phyloP scores from a whole-genome alignment of 2,888 invertebrate genomes.

The Drosophila pegasa region DNA sequence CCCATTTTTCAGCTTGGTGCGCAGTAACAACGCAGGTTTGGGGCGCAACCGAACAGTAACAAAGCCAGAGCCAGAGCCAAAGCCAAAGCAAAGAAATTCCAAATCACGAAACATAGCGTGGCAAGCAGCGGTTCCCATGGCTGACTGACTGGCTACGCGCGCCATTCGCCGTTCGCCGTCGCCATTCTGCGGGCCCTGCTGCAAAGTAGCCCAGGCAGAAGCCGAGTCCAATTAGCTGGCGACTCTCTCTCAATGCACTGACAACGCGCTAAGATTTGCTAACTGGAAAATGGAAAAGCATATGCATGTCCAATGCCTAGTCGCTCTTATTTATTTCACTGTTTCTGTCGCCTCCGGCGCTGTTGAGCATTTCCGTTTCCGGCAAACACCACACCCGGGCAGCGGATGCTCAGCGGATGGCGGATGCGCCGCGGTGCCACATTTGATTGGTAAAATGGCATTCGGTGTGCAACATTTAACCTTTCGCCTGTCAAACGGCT shows the following conservation, averaged over 20 bases:
- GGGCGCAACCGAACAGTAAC: constrained; percentile 3
- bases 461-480: constrained; percentile 71
- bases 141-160: constrained; percentile 9
- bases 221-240: constrained; percentile 50
- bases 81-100: constrained; percentile 18
- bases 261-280: constrained; percentile 49
- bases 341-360: constrained; percentile 30
- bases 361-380: constrained; percentile 74
- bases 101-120: constrained; percentile 81
- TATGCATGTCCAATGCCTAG: constrained; percentile 56
- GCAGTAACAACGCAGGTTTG: constrained; percentile 34
- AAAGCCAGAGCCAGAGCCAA: constrained; percentile 6
- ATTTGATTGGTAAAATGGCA: constrained; percentile 57
- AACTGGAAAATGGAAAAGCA: constrained; percentile 16
- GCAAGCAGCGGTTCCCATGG: constrained; percentile 67
- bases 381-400: constrained; percentile 33
- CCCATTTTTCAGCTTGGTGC: constrained; percentile 7
- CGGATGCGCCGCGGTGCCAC: constrained; percentile 61
- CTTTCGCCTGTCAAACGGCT: constrained; percentile 55
- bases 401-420: constrained; percentile 54
- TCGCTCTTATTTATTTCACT: constrained; percentile 18
- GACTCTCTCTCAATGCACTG: constrained; percentile 3
- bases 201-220: constrained; percentile 7
- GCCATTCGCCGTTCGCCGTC: constrained; percentile 33
- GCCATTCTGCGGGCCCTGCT: constrained; percentile 16